Conservation (phyloP, 2,888 invertebrate genomes). For the Aphidius colemani region DNA sequence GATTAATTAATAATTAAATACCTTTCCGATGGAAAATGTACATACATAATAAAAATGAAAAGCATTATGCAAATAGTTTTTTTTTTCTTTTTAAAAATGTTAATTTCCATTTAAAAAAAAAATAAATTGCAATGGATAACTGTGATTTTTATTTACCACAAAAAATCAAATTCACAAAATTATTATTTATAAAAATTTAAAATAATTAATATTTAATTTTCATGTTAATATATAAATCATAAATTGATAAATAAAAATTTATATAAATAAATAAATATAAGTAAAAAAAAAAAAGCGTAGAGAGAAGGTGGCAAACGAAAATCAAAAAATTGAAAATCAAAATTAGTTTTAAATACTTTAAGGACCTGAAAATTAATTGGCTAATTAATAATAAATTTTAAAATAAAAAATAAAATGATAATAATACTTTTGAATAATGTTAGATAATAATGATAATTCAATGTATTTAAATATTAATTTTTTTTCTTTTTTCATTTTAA, state of each 20-base stretch:
- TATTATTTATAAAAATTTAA: no score
- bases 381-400: conserved; percentile 23
- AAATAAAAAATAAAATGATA: conserved; percentile 5
- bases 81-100: no score
- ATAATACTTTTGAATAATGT: no score
- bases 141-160: conserved; percentile 27
- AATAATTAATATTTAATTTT: background rate
- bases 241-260: conserved; percentile 19
- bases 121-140: conserved; percentile 13
- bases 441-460: no score
- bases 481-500: no score
- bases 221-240: conserved; percentile 1
- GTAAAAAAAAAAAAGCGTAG: conserved; percentile 22
- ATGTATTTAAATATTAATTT: no score
- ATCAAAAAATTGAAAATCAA: conserved; percentile 41
- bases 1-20: background rate
- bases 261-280: conserved; percentile 10
- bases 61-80: background rate
- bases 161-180: conserved; percentile 4
- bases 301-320: conserved; percentile 23
- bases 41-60: conserved; percentile 22
- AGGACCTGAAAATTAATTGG: conserved; percentile 18
- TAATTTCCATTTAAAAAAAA: background rate
- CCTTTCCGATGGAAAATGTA: conserved; percentile 25
- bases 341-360: conserved; percentile 36